A percentile compares a stretch with the other conserved stretches of the same genome.
These are phyloP conservation scores for Rhagoletis zephyria DNA, from an alignment of 1,140 invertebrate species.

Conservation along the genomic window DNA sequence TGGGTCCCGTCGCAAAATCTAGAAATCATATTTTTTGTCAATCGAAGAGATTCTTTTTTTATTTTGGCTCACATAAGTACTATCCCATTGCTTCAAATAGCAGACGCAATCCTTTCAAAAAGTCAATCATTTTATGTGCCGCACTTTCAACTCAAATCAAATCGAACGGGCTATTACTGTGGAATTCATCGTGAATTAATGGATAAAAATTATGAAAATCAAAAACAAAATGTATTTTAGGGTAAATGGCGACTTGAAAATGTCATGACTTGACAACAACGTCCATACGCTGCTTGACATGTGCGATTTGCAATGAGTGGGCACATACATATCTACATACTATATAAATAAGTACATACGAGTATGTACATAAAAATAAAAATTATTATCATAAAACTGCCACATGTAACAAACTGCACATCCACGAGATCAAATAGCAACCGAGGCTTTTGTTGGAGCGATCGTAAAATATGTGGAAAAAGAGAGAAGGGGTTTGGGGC, in stretches of 20 bases:
- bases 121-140: too few relatives aligned
- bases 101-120: too few relatives aligned
- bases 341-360: background rate
- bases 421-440: background rate
- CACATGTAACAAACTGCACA: background rate
- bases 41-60: too few relatives aligned
- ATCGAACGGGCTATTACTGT: background rate
- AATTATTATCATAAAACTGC: background rate
- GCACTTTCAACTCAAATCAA: background rate
- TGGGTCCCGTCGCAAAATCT: too few relatives aligned
- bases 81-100: too few relatives aligned
- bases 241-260: slow-evolving; percentile 30
- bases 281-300: background rate
- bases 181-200: background rate
- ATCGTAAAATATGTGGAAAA: background rate
- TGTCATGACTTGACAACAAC: slow-evolving; percentile 43
- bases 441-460: background rate
- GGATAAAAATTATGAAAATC: background rate
- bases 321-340: background rate
- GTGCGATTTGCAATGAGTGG: background rate
- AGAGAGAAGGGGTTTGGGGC: background rate
- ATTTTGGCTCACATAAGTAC: too few relatives aligned
- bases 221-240: background rate
- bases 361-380: background rate
- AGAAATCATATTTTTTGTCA: too few relatives aligned